Percentiles rank a stretch among this genome's conserved stretches.
phyloP scores from a whole-genome alignment of 2,888 invertebrate genomes.

The Rhingia campestris region DNA sequence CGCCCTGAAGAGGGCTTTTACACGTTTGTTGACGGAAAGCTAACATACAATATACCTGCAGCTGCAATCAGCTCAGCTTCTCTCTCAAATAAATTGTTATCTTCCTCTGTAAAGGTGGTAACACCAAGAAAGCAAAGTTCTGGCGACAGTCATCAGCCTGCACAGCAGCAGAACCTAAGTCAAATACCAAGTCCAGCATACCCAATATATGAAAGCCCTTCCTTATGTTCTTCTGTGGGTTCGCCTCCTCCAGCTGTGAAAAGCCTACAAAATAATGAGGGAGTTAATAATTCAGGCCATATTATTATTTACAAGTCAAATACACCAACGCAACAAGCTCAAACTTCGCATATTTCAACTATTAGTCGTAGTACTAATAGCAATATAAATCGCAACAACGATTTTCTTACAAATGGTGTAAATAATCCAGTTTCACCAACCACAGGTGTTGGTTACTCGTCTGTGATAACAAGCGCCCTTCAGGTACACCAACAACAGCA shows the following conservation, averaged over 20 bases:
- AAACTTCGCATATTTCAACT: conserved; percentile 55
- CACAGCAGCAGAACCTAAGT: conserved; percentile 77
- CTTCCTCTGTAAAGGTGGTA: conserved; percentile 61
- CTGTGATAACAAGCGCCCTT: conserved; percentile 90
- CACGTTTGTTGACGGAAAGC: conserved; percentile 76
- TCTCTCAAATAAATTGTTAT: conserved; percentile 45
- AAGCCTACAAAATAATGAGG: conserved; percentile 77
- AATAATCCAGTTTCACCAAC: conserved; percentile 79
- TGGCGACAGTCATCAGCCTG: conserved; percentile 51
- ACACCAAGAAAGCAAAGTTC: conserved; percentile 67
- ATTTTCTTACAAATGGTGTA: conserved; percentile 76
- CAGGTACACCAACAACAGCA: conserved; percentile 82
- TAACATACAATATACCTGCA: conserved; percentile 74
- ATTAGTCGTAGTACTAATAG: conserved; percentile 75
- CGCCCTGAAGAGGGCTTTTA: conserved; percentile 75
- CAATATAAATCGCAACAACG: conserved; percentile 77
- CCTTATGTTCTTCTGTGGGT: conserved; percentile 80
- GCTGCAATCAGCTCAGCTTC: conserved; percentile 66
- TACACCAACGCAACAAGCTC: conserved; percentile 72
- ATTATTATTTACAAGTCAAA: conserved; percentile 81
- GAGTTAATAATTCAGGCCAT: conserved; percentile 78
- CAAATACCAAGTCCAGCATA: conserved; percentile 91
- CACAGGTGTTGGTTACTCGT: conserved; percentile 89
- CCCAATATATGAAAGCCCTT: conserved; percentile 92
- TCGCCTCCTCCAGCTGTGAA: conserved; percentile 77